A percentile compares a stretch with the other conserved stretches of the same genome.
Evolutionary conservation across 2,113 vertebrate genomes (phyloP).

Genomic region (Pachypanchax playfairii): DNA sequence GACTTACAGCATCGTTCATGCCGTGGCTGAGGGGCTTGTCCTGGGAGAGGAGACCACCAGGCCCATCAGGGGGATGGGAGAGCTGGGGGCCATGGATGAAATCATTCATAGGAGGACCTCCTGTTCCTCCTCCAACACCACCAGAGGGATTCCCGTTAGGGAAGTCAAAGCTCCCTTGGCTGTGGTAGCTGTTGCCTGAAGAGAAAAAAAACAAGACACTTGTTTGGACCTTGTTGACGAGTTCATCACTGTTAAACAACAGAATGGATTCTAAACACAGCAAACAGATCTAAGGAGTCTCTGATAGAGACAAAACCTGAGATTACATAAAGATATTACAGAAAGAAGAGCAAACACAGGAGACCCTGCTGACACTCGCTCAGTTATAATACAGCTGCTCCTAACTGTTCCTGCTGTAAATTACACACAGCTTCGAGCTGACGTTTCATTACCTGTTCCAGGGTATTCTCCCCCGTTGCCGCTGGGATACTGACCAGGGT

Average conservation of each 20-base stretch:
- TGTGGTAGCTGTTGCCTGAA: slow-evolving; percentile 95
- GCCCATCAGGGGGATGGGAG: slow-evolving; percentile 95
- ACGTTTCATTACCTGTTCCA: slow-evolving; percentile 83
- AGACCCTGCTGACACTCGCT: no score
- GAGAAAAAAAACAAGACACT: slow-evolving; percentile 45
- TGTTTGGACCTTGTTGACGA: not conserved
- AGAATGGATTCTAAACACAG: no score
- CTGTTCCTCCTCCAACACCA: slow-evolving; percentile 65
- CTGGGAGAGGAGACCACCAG: slow-evolving; percentile 89
- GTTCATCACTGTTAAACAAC: no score
- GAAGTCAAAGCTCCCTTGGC: slow-evolving; percentile 96
- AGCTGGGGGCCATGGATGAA: slow-evolving; percentile 98
- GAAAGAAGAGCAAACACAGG: no score
- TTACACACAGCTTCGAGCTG: not conserved
- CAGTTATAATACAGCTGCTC: slow-evolving; percentile 29
- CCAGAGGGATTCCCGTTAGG: slow-evolving; percentile 90
- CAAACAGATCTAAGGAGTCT: no score
- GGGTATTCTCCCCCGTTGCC: slow-evolving; percentile 90
- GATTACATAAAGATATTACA: no score
- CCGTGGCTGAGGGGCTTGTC: slow-evolving; percentile 95
- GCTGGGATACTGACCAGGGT: slow-evolving; percentile 85
- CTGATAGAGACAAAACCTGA: no score
- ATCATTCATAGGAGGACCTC: slow-evolving; percentile 90
- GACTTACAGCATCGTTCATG: slow-evolving; percentile 96
- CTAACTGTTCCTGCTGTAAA: slow-evolving; percentile 30